Percentiles rank a stretch among this genome's conserved stretches.
Evolutionary conservation across 2,888 invertebrate species (phyloP).

Genomic region (Heliconius sara): DNA sequence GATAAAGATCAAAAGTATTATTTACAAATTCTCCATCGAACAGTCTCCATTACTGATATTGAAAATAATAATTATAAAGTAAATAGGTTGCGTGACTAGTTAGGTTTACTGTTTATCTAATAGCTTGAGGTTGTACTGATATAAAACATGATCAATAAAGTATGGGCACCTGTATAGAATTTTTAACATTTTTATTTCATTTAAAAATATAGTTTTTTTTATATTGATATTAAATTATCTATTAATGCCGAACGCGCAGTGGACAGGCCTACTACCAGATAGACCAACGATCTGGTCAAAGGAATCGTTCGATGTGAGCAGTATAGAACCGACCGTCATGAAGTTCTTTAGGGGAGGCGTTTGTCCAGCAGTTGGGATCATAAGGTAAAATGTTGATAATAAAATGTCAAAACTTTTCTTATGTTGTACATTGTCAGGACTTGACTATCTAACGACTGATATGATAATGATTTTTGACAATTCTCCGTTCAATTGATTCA

Average conservation of each 20-base stretch:
- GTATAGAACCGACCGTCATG: not conserved
- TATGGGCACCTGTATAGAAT: not conserved
- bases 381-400: no score
- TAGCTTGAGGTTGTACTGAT: constrained; percentile 31
- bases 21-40: constrained; percentile 23
- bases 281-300: not conserved
- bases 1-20: not conserved
- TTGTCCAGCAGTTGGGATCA: no score
- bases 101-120: constrained; percentile 40
- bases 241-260: no score
- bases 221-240: no score
- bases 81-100: constrained; percentile 39
- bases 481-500: no score
- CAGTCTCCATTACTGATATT: constrained; percentile 36
- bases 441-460: no score
- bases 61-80: constrained; percentile 36
- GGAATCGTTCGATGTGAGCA: not conserved
- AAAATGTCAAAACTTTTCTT: no score
- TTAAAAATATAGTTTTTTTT: no score
- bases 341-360: not conserved
- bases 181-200: no score
- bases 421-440: no score
- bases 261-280: not conserved
- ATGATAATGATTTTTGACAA: no score
- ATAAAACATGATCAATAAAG: constrained; percentile 20